Conservation (phyloP, 2,113 vertebrate species). For the Lophotis ruficrista region DNA sequence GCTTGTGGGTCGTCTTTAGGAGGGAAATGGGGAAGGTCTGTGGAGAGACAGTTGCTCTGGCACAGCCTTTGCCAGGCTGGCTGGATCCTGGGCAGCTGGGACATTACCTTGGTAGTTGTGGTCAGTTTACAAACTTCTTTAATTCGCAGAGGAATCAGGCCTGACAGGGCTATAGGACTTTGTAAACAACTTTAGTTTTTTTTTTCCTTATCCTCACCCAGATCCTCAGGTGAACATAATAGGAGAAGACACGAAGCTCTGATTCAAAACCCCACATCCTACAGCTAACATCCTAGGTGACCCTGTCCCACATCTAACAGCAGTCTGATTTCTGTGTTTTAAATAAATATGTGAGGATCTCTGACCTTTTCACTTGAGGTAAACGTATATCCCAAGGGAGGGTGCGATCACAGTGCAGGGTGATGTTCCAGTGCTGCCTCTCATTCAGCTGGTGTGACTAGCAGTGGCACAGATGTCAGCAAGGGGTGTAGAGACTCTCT, state of each 20-base stretch:
- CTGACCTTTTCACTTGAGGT: neutral
- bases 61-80: neutral
- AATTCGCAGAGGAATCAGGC: neutral
- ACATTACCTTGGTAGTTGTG: neutral
- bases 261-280: neutral
- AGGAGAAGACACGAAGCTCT: neutral
- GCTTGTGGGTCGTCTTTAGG: neutral
- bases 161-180: neutral
- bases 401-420: neutral
- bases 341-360: neutral
- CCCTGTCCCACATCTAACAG: neutral
- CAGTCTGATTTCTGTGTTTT: neutral
- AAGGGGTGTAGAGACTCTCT: neutral
- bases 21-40: neutral
- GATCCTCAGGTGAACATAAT: neutral
- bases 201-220: neutral
- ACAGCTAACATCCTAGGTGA: neutral
- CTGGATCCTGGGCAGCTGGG: neutral
- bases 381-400: neutral
- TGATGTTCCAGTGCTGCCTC: neutral
- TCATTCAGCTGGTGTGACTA: neutral
- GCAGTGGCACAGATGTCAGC: neutral
- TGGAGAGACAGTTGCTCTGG: neutral
- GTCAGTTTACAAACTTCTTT: neutral
- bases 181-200: neutral